Evolutionary conservation across 2,113 vertebrate species (phyloP).

Genomic region (Tragelaphus scriptus): DNA sequence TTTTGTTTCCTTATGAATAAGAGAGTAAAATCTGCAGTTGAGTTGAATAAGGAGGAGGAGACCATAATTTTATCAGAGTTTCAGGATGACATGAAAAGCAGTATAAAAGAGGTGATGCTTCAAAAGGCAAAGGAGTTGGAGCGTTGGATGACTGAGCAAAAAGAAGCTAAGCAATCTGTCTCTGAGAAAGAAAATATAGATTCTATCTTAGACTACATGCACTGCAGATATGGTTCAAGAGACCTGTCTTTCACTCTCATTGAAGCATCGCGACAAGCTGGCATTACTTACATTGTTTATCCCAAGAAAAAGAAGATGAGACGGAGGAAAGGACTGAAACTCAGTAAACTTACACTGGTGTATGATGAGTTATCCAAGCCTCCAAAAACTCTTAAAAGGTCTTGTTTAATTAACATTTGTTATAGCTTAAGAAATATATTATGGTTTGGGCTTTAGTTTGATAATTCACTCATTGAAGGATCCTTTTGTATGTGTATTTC

Average conservation of each 20-base stretch:
- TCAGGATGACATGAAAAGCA: constrained; percentile 72
- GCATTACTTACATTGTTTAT: constrained; percentile 54
- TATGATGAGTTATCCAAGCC: constrained; percentile 69
- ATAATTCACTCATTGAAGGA: not conserved
- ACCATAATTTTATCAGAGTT: not conserved
- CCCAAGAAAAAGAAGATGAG: constrained; percentile 58
- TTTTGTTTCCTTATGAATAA: constrained; percentile 32
- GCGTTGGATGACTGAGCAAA: not conserved
- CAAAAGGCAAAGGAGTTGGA: constrained; percentile 62
- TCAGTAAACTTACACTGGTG: constrained; percentile 59
- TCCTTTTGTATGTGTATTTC: not conserved
- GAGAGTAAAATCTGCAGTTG: constrained; percentile 51
- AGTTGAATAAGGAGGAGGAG: not conserved
- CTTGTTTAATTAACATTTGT: constrained; percentile 9
- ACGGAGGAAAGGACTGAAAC: constrained; percentile 48
- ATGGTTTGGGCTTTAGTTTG: constrained; percentile 11
- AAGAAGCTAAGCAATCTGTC: not conserved
- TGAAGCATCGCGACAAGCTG: constrained; percentile 56
- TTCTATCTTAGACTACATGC: not conserved
- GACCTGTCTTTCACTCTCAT: not conserved
- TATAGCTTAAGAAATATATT: constrained; percentile 41
- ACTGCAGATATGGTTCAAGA: accelerated
- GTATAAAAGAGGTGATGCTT: constrained; percentile 71
- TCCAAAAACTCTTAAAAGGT: constrained; percentile 72
- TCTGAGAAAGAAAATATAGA: not conserved